These are phyloP conservation scores for Venusia cambrica DNA, from an alignment of 2,888 invertebrate species.

Conservation along the genomic window DNA sequence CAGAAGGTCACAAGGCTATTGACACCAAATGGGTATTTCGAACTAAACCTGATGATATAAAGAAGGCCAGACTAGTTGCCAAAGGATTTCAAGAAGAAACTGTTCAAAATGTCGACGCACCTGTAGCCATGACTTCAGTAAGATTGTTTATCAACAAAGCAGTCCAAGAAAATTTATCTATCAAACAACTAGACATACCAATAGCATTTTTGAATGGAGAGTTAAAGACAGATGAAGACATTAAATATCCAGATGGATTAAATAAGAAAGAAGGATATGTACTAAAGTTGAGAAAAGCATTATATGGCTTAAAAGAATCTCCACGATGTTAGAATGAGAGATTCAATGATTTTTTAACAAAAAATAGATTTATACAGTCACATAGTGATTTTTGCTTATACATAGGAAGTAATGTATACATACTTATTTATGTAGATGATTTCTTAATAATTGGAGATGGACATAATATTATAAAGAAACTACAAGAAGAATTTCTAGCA, in stretches of 20 bases:
- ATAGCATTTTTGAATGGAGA: conserved; percentile 19
- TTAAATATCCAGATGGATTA: conserved; percentile 19
- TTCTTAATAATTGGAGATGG: conserved; percentile 10
- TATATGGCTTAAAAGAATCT: conserved; percentile 25
- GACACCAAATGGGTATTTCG: conserved; percentile 30
- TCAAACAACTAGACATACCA: conserved; percentile 12
- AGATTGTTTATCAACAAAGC: conserved; percentile 13
- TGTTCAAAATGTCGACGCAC: conserved; percentile 8
- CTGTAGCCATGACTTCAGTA: conserved; percentile 11
- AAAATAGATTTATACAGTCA: conserved; percentile 9
- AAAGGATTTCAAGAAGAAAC: conserved; percentile 20
- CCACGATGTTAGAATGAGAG: conserved; percentile 27
- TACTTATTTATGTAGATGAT: conserved; percentile 11
- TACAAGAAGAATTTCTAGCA: conserved; percentile 17
- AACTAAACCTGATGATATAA: conserved; percentile 24
- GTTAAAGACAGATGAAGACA: conserved; percentile 15
- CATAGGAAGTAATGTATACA: conserved; percentile 3
- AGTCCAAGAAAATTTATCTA: conserved; percentile 13
- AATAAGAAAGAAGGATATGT: background rate
- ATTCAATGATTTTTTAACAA: conserved; percentile 16
- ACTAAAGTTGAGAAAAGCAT: conserved; percentile 17
- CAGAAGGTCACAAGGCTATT: conserved; percentile 17
- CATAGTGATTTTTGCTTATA: conserved; percentile 23
- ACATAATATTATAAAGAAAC: conserved; percentile 5
- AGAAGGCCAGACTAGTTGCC: conserved; percentile 29